These are phyloP conservation scores for Drosophila nikananu DNA, from an alignment of 1,140 invertebrate genomes.

Conservation along the genomic window DNA sequence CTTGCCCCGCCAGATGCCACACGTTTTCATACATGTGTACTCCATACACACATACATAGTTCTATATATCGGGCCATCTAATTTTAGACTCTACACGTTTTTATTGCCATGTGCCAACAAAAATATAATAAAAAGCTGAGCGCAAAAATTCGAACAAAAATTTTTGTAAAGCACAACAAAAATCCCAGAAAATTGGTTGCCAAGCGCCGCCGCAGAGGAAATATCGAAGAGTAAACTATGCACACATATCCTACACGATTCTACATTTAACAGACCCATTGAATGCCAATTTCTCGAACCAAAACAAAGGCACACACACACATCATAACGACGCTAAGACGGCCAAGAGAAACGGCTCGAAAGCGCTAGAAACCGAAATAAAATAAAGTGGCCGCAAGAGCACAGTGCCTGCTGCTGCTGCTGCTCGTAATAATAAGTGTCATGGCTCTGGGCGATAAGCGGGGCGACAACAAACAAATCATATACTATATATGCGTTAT, in stretches of 20 bases:
- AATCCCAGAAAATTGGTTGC: slow-evolving; percentile 42
- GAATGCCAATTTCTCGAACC: slow-evolving; percentile 44
- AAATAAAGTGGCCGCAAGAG: slow-evolving; percentile 28
- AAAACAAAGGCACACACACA: slow-evolving; percentile 38
- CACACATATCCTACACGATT: slow-evolving; percentile 21
- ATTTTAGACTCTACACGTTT: slow-evolving; percentile 63
- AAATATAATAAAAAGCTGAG: slow-evolving; percentile 18
- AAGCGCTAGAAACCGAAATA: slow-evolving; percentile 61
- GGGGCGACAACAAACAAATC: slow-evolving; percentile 38
- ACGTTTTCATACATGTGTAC: slow-evolving; percentile 32
- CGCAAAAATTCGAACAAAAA: slow-evolving; percentile 7
- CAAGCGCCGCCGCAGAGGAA: slow-evolving; percentile 43
- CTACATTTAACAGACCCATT: slow-evolving; percentile 37
- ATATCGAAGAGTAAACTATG: slow-evolving; percentile 6
- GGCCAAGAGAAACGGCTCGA: slow-evolving; percentile 30
- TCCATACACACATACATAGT: slow-evolving; percentile 2
- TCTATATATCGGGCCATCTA: slow-evolving; percentile 27
- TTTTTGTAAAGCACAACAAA: slow-evolving; percentile 21
- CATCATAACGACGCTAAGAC: slow-evolving; percentile 7
- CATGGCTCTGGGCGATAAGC: slow-evolving; percentile 64
- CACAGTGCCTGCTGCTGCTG: slow-evolving; percentile 6
- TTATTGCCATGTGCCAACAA: slow-evolving; percentile 55
- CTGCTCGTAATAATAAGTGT: slow-evolving; percentile 44
- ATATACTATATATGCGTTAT: slow-evolving; percentile 24
- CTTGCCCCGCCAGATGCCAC: slow-evolving; percentile 28